Base-by-base conservation (phyloP, 2,113 vertebrate species). In the Argyrosomus japonicus region DNA sequence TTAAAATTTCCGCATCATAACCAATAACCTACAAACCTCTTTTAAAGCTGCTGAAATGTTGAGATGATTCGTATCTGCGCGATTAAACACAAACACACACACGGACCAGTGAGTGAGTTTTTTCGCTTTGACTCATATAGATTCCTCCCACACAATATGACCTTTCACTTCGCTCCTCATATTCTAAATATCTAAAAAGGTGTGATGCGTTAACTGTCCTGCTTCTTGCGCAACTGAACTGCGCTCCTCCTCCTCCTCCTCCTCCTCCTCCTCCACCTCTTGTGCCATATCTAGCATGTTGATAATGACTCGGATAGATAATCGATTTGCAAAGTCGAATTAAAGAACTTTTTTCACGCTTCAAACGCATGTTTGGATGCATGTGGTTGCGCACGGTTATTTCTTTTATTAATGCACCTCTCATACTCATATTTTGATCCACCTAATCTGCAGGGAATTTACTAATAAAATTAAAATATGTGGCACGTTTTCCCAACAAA, bases 81-180 rank as follows among this genome's bases (percentile, higher is more conserved):
- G 85, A 25, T 77, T 47, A 83, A 80, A 83, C 53, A 82, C 57
- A 74, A n/a, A 72, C 83, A 83, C 57, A 83, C 21, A 75, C 75
- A 68, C 36, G 36, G 51, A 56, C 75, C 74, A 78, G 15, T 77
- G 80, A 62, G 29, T 83, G 11, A 14, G 45, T 4, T 47, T 83
- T 82, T 83, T 88, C 47, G 68, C 76, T 87, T 78, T 93, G 89
- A 93, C 32, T 94, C 91, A 95, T 82, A 88, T 83, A 86, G 77
- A 86, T 86, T 89, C 88, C 88, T 81, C 92, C 93, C 89, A 91
- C 92, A 87, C 84, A 86, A 86, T 89, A 72, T 94, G 87, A 93
- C 91, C 85, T 95, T 93, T 93, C 89, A 89, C 77, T 83, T 67
- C 36, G 67, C 82, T 82, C 0, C 40, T 91, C 70, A 84, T 89